Percentiles rank a stretch among this genome's conserved stretches.
phyloP scores from a whole-genome alignment of 2,113 vertebrate species.

The Ictalurus furcatus region DNA sequence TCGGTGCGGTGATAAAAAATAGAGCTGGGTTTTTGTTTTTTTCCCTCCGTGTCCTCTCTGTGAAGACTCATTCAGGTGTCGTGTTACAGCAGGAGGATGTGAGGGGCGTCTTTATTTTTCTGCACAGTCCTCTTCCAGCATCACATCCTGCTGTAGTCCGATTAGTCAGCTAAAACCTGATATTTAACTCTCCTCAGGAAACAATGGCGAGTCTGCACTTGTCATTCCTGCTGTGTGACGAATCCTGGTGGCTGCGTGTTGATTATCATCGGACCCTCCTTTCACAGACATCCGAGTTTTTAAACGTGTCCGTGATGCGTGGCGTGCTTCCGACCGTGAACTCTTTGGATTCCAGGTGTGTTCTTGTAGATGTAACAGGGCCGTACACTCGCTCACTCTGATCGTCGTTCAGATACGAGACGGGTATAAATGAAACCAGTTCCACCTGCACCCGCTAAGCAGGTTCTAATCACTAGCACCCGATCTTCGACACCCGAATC shows the following conservation, averaged over 20 bases:
- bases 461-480: too few species aligned
- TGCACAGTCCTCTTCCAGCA: too few species aligned
- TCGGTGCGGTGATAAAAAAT: background rate
- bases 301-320: too few species aligned
- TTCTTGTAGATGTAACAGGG: too few species aligned
- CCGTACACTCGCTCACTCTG: too few species aligned
- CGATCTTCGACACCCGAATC: too few species aligned
- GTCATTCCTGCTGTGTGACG: background rate
- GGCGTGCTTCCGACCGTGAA: too few species aligned
- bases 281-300: background rate
- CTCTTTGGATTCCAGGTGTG: too few species aligned
- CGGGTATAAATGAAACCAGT: too few species aligned
- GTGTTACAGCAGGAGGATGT: background rate
- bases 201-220: background rate
- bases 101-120: background rate
- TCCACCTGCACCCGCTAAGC: too few species aligned
- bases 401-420: too few species aligned
- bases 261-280: background rate
- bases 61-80: conserved; percentile 28
- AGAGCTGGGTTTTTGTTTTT: background rate
- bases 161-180: background rate
- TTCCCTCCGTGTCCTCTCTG: background rate
- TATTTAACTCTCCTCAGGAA: background rate
- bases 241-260: background rate
- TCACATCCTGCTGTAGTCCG: background rate